Base-by-base conservation (phyloP, 92 coral and sea anemone genomes). In the Paragorgia papillata region DNA sequence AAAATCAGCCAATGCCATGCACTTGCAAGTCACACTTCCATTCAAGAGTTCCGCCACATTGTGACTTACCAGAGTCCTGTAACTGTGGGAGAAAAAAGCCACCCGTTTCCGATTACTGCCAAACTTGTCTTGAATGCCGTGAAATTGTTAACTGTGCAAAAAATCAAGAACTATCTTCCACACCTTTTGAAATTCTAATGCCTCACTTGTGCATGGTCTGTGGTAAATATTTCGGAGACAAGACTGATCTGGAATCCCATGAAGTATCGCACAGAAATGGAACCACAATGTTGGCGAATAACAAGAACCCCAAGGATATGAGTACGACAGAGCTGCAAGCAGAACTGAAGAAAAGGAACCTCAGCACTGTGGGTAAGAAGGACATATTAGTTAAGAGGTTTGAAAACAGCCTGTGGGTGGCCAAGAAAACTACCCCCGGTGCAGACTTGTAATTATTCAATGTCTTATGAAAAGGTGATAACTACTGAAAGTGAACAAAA, bases 11-110 rank as follows among this genome's bases (percentile, higher is more conserved):
- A 28, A 32, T 55, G 49, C 86, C 90, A 60, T 57, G 57, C 54
- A 19, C 64, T 33, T 86, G 81, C 73, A 81, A 71, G 65, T 82
- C 86, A 7, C 88, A 79, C 56, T 84, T 60, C 54, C 62, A 84
- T 35, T 84, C 81, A 39, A 28, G 88, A 49, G 63, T 82, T 26
- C 86, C 90, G 57, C 83, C 86, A 30, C 90, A 86, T 54, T 75
- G 83, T 75, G 79, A 82, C 66, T 53, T 56, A 7, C 76, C 71
- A 69, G 48, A 75, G 35, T 67, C 32, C 83, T 67, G 89, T 69
- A 66, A 51, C 27, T 81, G 83, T 85, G 89, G 86, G 29, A 75
- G 90, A 82, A 76, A 28, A 18, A 27, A 1, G 59, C 24, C 39
- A 44, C 58, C 2, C 26, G 75, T 43, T 69, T 46, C 37, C n/a